phyloP scores from a whole-genome alignment of 2,113 vertebrate species.

The Brienomyrus longianalis region DNA sequence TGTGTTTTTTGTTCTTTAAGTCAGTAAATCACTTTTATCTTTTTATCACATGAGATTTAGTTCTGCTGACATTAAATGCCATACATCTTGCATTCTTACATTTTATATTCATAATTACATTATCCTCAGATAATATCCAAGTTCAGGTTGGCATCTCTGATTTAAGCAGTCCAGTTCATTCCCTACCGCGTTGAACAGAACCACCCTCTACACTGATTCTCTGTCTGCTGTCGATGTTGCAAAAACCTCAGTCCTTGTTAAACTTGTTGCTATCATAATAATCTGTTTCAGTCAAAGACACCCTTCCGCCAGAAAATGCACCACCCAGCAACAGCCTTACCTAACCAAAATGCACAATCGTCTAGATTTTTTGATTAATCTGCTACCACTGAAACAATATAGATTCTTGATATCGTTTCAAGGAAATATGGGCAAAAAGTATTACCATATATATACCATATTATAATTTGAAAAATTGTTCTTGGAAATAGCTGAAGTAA shows the following conservation, averaged over 20 bases:
- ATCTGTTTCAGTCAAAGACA: not conserved
- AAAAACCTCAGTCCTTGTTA: not conserved
- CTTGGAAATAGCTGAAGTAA: not conserved
- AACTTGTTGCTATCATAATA: not conserved
- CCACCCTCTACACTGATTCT: not conserved
- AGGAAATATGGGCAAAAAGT: not conserved
- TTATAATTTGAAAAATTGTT: not conserved
- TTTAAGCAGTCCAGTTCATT: not conserved
- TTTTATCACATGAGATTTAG: not conserved
- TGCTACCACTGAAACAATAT: not conserved
- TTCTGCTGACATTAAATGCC: not conserved
- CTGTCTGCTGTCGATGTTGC: not conserved
- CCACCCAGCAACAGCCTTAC: not conserved
- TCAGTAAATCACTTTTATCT: not conserved
- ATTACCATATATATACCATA: not conserved
- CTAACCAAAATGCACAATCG: not conserved
- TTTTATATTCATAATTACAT: not conserved
- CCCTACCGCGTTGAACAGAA: not conserved
- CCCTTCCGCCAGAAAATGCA: not conserved
- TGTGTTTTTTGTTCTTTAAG: not conserved
- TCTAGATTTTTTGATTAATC: not conserved
- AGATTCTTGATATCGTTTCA: not conserved
- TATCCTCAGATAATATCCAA: not conserved
- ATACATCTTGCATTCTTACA: not conserved
- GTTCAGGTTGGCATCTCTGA: not conserved